Conservation (phyloP, 1,140 invertebrate species). For the Cotesia vestalis region DNA sequence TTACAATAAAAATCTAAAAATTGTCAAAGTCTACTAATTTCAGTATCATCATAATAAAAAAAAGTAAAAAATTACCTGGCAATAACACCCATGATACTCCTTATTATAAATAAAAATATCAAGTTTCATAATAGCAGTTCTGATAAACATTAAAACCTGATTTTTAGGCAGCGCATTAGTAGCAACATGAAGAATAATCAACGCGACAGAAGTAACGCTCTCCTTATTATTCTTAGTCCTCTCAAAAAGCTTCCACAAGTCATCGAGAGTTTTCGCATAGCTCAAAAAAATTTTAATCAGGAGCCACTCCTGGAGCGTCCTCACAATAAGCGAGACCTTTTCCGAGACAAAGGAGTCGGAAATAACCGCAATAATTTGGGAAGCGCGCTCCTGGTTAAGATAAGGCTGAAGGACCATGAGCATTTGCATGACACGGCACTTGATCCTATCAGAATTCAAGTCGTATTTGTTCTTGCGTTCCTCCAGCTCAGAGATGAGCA, state of each 20-base stretch:
- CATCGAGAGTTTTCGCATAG: conserved; percentile 40
- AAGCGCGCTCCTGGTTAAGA: conserved; percentile 45
- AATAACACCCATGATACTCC: conserved; percentile 18
- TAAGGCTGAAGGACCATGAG: conserved; percentile 63
- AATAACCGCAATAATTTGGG: conserved; percentile 53
- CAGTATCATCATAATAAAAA: too few relatives aligned
- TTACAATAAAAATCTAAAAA: too few relatives aligned
- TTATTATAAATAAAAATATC: conserved; percentile 35
- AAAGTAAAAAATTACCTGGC: conserved; percentile 1
- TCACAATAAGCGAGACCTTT: conserved; percentile 73
- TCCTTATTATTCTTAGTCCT: conserved; percentile 38
- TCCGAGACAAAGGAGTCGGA: conserved; percentile 65
- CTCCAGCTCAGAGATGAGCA: conserved; percentile 29
- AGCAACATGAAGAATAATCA: conserved; percentile 42
- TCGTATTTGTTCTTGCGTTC: conserved; percentile 57
- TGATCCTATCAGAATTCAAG: conserved; percentile 65
- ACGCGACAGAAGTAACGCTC: conserved; percentile 31
- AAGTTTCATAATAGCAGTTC: conserved; percentile 10
- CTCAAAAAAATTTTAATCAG: conserved; percentile 61
- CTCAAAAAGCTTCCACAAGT: conserved; percentile 53
- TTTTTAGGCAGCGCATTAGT: conserved; percentile 14
- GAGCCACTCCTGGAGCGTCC: conserved; percentile 73
- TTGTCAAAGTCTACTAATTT: too few relatives aligned
- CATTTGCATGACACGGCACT: conserved; percentile 65
- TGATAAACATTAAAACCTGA: background rate